Base-by-base conservation (phyloP, 2,113 vertebrate genomes). In the Lonchura striata region DNA sequence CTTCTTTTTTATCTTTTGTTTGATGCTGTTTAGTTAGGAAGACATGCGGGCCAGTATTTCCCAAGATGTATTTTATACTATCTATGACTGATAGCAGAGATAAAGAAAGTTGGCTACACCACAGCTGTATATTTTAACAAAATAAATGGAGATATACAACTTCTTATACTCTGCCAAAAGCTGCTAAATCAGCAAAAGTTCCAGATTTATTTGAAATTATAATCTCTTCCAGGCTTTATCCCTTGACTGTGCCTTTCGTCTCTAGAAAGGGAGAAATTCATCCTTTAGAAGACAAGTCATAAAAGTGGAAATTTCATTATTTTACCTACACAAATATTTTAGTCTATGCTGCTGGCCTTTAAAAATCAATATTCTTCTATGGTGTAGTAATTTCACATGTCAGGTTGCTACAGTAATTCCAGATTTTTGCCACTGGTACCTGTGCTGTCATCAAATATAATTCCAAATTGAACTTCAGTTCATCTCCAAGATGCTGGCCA, bases 251-350 rank as follows among this genome's bases (percentile, higher is more conserved):
- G 4, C 6, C 22, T 42, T 35, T 82, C 84, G 21, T 52, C 49
- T 69, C 46, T 30, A 52, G 47, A 82, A 87, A 70, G 13, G 4
- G 20, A 47, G 7, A 46, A 82, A 76, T 31, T 15, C 0, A 0
- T 52, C 42, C 31, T 52, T 61, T 19, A 57, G 18, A 77, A 78
- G 78, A 61, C 4, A 84, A 84, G 10, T 7, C 31, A 53, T 53
- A 57, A 65, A 69, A 33, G 22, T n/a, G 65, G 46, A 52, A 64
- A 49, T 69, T 56, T 46, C 25, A 56, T 23, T 44, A 39, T 71
- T 79, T 88, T 44, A 53, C 9, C 9, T 37, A 19, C 8, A 46
- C 2, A 46, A 61, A 68, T 19, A 23, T 25, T 83, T 42, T n/a
- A 69, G 9, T 37, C 60, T 86, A 56, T 21, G 12, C 33, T 57